Evolutionary conservation across 1,140 invertebrate genomes (phyloP).

Genomic region (Leptoteleia sp.): DNA sequence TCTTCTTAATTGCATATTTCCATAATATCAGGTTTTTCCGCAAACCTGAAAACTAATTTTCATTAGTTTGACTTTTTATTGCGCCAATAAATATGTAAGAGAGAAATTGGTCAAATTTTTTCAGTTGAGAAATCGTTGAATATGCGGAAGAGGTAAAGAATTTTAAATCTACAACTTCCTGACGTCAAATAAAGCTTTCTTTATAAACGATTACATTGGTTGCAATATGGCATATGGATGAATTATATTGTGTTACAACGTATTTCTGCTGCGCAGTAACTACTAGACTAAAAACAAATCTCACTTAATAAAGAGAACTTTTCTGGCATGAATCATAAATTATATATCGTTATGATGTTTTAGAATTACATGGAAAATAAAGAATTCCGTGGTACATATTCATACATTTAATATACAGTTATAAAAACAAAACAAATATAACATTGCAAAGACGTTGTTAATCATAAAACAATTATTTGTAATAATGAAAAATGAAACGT

Average conservation of each 20-base stretch:
- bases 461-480: too few species aligned
- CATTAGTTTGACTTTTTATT: conserved; percentile 11
- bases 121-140: conserved; percentile 35
- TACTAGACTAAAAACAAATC: conserved; percentile 16
- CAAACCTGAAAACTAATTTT: conserved; percentile 13
- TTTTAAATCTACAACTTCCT: conserved; percentile 33
- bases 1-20: background rate
- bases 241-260: conserved; percentile 32
- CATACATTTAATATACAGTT: too few species aligned
- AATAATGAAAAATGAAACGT: too few species aligned
- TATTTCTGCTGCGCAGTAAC: conserved; percentile 15
- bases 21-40: background rate
- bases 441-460: too few species aligned
- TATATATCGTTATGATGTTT: conserved; percentile 8
- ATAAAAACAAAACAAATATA: too few species aligned
- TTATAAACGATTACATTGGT: conserved; percentile 32
- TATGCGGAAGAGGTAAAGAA: conserved; percentile 46
- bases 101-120: conserved; percentile 37
- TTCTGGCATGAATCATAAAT: conserved; percentile 22
- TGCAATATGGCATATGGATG: conserved; percentile 26
- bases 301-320: conserved; percentile 20
- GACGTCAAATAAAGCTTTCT: conserved; percentile 34
- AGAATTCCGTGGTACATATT: too few species aligned
- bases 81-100: conserved; percentile 30
- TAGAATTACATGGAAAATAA: too few species aligned